These are phyloP conservation scores for Boulengeromyrus knoepffleri DNA, from an alignment of 2,113 vertebrate genomes.

Conservation along the genomic window DNA sequence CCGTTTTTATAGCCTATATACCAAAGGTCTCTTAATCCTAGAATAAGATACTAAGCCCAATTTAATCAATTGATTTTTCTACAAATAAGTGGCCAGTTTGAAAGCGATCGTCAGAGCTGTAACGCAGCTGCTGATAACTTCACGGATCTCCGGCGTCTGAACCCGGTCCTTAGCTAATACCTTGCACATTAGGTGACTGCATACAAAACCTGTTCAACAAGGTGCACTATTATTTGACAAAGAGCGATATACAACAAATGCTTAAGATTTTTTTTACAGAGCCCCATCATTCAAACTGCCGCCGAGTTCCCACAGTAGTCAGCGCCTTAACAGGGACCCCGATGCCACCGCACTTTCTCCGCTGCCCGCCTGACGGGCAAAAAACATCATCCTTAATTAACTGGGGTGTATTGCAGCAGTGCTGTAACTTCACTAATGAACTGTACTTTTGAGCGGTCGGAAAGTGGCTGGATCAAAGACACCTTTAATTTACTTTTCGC, in stretches of 20 bases:
- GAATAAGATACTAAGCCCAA: not conserved
- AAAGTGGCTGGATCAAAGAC: not conserved
- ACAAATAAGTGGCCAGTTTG: not conserved
- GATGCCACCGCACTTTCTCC: not conserved
- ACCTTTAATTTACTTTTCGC: not conserved
- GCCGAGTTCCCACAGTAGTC: not conserved
- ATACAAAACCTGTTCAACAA: not conserved
- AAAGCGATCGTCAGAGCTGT: not conserved
- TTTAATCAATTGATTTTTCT: constrained; percentile 1
- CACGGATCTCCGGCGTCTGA: not conserved
- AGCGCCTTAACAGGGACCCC: not conserved
- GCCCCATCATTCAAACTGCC: not conserved
- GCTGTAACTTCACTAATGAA: constrained; percentile 12
- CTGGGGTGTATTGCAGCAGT: not conserved
- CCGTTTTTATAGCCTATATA: not conserved
- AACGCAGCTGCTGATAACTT: not conserved
- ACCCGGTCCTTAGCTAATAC: not conserved
- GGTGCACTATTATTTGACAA: not conserved
- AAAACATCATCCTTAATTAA: not conserved
- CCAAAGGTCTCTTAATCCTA: not conserved
- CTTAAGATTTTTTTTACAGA: not conserved
- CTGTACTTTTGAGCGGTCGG: not conserved
- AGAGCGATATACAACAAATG: not conserved
- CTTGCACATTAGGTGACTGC: not conserved
- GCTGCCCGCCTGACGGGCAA: not conserved